A percentile compares a stretch with the other conserved stretches of the same genome.
Evolutionary conservation across 2,113 vertebrate genomes (phyloP).

Genomic region (Aspiorhynchus laticeps): DNA sequence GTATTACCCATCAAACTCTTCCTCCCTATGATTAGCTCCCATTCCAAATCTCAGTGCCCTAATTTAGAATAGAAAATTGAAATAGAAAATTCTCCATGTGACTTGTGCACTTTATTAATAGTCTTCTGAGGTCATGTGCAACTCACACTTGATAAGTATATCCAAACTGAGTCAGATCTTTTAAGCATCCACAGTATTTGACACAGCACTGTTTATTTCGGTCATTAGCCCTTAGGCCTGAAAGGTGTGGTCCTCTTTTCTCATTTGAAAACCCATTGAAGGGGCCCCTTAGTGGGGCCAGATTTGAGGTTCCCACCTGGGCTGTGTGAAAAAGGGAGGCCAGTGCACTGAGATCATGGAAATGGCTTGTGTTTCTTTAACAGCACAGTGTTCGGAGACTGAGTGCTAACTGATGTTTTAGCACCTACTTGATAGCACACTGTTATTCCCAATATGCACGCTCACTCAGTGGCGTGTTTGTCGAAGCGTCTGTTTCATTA

Average conservation of each 20-base stretch:
- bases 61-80: not conserved
- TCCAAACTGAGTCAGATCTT: slow-evolving; percentile 34
- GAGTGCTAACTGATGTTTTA: slow-evolving; percentile 47
- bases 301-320: slow-evolving; percentile 29
- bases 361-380: slow-evolving; percentile 36
- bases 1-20: slow-evolving; percentile 32
- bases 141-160: slow-evolving; percentile 45
- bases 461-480: not conserved
- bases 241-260: slow-evolving; percentile 33
- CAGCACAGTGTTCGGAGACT: not conserved
- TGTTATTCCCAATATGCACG: slow-evolving; percentile 4
- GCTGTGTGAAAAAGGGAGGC: slow-evolving; percentile 28
- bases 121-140: not conserved
- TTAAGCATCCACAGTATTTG: slow-evolving; percentile 51
- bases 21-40: slow-evolving; percentile 26
- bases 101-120: not conserved
- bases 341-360: slow-evolving; percentile 48
- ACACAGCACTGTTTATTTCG: slow-evolving; percentile 39
- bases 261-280: slow-evolving; percentile 21
- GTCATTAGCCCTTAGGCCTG: slow-evolving; percentile 18
- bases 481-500: not conserved
- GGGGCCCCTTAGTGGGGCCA: slow-evolving; percentile 20
- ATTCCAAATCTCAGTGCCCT: not conserved
- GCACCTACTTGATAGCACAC: slow-evolving; percentile 39
- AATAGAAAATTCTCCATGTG: slow-evolving; percentile 1